A percentile compares a stretch with the other conserved stretches of the same genome.
phyloP scores from a whole-genome alignment of 2,797 vertebrate genomes.

The Tinamus major region DNA sequence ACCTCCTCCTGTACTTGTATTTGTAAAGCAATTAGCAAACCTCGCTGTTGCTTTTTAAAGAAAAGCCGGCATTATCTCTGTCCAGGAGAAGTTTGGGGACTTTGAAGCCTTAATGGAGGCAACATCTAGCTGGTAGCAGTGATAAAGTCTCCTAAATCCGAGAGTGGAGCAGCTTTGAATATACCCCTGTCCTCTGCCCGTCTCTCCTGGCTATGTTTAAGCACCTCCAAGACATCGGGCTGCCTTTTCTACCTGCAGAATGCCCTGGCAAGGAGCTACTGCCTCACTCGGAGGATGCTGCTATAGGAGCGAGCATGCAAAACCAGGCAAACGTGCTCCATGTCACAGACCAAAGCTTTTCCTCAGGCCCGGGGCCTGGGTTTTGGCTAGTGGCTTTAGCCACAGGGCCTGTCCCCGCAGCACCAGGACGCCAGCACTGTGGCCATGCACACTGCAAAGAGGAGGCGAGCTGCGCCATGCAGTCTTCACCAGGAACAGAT shows the following conservation, averaged over 20 bases:
- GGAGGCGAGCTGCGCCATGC: fast-evolving
- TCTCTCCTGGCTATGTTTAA: neutral
- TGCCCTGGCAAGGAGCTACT: fast-evolving
- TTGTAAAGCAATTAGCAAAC: neutral
- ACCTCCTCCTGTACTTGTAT: neutral
- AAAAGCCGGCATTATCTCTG: fast-evolving
- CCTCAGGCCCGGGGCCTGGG: neutral
- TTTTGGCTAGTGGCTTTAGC: neutral
- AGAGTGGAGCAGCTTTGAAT: neutral
- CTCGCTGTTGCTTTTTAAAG: neutral
- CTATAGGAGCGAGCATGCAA: neutral
- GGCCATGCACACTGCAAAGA: too few relatives aligned
- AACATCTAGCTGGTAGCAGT: neutral
- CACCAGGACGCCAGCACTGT: too few relatives aligned
- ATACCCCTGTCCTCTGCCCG: fast-evolving
- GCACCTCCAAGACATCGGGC: neutral
- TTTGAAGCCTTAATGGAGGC: neutral
- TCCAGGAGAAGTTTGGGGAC: neutral
- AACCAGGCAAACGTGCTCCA: neutral
- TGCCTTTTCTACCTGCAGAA: neutral
- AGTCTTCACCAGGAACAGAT: neutral
- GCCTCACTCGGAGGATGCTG: neutral
- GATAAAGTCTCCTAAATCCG: neutral
- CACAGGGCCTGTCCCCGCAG: too few relatives aligned
- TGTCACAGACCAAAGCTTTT: neutral